These are phyloP conservation scores for Aspidapion aeneum DNA, from an alignment of 2,888 invertebrate species.

Conservation along the genomic window DNA sequence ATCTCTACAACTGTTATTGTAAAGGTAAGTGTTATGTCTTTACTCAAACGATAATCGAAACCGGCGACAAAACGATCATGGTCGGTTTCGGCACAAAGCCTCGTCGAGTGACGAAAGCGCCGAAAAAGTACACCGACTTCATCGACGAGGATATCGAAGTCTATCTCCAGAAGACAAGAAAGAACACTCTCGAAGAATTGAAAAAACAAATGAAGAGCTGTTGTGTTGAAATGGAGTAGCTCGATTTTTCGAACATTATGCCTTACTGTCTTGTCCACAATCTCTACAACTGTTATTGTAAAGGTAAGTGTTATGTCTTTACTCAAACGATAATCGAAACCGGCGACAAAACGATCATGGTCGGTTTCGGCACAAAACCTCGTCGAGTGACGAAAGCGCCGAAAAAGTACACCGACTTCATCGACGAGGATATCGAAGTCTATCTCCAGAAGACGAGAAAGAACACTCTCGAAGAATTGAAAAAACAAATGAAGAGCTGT, in stretches of 20 bases:
- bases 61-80: constrained; percentile 61
- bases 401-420: constrained; percentile 52
- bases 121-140: constrained; percentile 60
- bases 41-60: constrained; percentile 65
- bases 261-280: constrained; percentile 66
- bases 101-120: constrained; percentile 56
- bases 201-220: constrained; percentile 10
- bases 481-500: constrained; percentile 9
- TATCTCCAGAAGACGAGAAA: constrained; percentile 16
- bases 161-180: not conserved
- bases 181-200: not conserved
- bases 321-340: constrained; percentile 66
- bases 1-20: constrained; percentile 64
- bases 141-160: constrained; percentile 36
- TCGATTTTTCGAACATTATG: constrained; percentile 46
- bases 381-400: not conserved
- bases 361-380: constrained; percentile 47
- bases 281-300: constrained; percentile 64
- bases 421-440: not conserved
- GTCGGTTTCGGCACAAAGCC: constrained; percentile 54
- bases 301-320: constrained; percentile 59
- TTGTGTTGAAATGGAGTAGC: constrained; percentile 24
- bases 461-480: not conserved
- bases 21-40: too few relatives aligned
- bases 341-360: constrained; percentile 60